Conservation (phyloP, 1,140 invertebrate species). For the Nymphalis io region DNA sequence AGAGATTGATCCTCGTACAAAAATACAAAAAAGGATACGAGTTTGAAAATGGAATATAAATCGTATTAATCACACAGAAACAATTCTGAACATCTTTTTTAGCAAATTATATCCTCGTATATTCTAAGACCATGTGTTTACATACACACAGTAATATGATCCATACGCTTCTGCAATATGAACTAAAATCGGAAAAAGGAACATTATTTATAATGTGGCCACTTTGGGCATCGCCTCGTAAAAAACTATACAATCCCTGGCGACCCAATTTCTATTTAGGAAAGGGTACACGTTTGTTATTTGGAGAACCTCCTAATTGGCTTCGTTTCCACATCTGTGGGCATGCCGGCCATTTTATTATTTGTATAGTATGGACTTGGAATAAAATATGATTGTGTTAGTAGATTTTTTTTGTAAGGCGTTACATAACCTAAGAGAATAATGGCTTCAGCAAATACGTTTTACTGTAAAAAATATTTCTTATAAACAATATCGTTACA, state of each 20-base stretch:
- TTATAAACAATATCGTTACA: too few relatives aligned
- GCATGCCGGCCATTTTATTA: neutral
- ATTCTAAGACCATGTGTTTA: too few relatives aligned
- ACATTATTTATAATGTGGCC: slow-evolving; percentile 6
- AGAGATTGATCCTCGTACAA: too few relatives aligned
- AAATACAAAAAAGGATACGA: too few relatives aligned
- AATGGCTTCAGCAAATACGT: neutral
- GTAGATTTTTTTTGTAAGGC: neutral
- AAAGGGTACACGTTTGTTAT: slow-evolving; percentile 16
- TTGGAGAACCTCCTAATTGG: slow-evolving; percentile 20
- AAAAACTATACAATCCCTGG: slow-evolving; percentile 22
- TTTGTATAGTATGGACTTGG: neutral
- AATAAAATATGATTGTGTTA: slow-evolving; percentile 4
- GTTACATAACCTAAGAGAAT: neutral
- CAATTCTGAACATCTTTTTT: too few relatives aligned
- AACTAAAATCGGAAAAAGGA: neutral
- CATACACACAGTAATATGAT: too few relatives aligned
- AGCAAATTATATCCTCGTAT: too few relatives aligned
- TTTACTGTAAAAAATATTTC: too few relatives aligned
- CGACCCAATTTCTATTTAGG: slow-evolving; percentile 20
- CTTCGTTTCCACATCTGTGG: slow-evolving; percentile 20
- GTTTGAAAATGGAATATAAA: too few relatives aligned
- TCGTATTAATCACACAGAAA: too few relatives aligned
- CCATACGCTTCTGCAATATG: too few relatives aligned
- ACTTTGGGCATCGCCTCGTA: slow-evolving; percentile 11